Base-by-base conservation (phyloP, 2,797 vertebrate genomes). In the Pelodytes ibericus region DNA sequence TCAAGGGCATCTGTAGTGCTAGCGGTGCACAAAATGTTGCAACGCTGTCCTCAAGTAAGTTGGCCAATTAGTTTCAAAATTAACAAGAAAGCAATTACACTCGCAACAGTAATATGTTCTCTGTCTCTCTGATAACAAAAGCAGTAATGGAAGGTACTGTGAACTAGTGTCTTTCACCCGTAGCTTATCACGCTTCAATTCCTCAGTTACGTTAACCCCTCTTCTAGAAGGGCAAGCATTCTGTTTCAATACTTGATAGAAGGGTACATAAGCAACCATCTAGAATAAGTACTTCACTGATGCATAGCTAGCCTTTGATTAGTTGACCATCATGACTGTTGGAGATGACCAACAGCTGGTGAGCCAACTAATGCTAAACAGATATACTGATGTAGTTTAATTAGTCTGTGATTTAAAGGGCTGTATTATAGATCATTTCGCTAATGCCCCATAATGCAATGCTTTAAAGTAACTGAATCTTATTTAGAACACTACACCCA, bases 41-140 rank as follows among this genome's bases (percentile, higher is more conserved):
- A 15, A 9, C 18, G 22, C 20, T 4, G 26, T 27, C 22, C 31
- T 22, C 11, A 67, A 58, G 22, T 61, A n/a, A 56, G n/a, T 41
- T 13, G 30, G 18, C 18, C 24, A 72, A 71, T 71, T 77, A 65
- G 26, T 36, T 22, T 2, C n/a, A 30, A 64, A 20, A 26, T 65
- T 25, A 61, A 33, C 66, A 58, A 6, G 59, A 20, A 16, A 49
- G 3, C 15, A 66, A 29, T 72, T 49, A 66, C 22, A 53, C 33
- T 53, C 2, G n/a, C 16, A 65, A 26, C 33, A 11, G 9, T 26
- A 36, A 10, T 60, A 13, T 56, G 26, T 71, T 59, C 36, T 53
- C 1, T 22, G 16, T 57, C 24, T 62, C 13, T 36, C 49, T 36
- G 59, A 64, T 13, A 59, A 22, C 1, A 25, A 65, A 13, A 41